Base-by-base conservation (phyloP, 2,113 vertebrate genomes). In the Acanthochromis polyacanthus region DNA sequence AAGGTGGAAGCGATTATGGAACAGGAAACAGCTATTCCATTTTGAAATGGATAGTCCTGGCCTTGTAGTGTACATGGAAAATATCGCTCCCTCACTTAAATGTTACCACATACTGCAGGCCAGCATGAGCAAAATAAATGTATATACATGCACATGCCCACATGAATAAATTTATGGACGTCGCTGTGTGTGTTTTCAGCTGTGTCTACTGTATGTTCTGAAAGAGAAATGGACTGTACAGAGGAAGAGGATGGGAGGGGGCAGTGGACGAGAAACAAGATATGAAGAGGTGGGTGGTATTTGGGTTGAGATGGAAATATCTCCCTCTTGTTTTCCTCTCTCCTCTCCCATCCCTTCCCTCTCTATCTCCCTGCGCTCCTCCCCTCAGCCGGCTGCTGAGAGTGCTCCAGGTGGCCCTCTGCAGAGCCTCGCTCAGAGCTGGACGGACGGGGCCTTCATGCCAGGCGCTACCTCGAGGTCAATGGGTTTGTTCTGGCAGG, bases 41-140 rank as follows among this genome's bases (percentile, higher is more conserved):
- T 88, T 84, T 87, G 88, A 90, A 90, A 93, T 83, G 82, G 82
- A 92, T 92, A 91, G 75, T 74, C 20, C 81, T 87, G 75, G 69
- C 55, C 75, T 83, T 80, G 70, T 73, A 23, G 15, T 25, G 40
- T 36, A 60, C 64, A 58, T 38, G 52, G 85, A 89, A 84, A 83
- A 84, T 48, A 71, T 63, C 56, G 10, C 76, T 50, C 50, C 50
- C 69, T 50, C 25, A 60, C 46, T 53, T 55, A 30, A 71, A 74
- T 57, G 57, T 72, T 74, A 60, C 71, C 71, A 45, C 53, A 58
- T 19, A 14, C 55, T 56, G 57, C 65, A 23, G 10, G 17, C 36
- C 56, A 16, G 30, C 57, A 9, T 9, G 51, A 59, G 50, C 46
- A 78, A 73, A 71, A 59, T 19, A 62, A 56, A 90, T 64, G 58